Base-by-base conservation (phyloP, 2,113 vertebrate genomes). In the Lycaon pictus region DNA sequence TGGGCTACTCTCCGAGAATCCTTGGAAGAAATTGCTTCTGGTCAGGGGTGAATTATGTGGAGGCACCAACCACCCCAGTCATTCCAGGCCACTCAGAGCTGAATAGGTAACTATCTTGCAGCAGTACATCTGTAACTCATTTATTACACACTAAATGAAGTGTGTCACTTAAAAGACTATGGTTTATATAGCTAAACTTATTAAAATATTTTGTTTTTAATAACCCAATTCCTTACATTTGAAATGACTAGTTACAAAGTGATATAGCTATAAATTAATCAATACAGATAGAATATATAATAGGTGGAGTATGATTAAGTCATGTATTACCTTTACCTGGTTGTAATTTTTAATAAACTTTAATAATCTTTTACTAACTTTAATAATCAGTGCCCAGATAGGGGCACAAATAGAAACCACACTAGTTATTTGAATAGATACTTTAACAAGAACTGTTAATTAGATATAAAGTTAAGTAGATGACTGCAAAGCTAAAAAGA, bases 161-260 rank as follows among this genome's bases (percentile, higher is more conserved):
- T 91, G 0, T 93, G 5, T 82, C 48, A 65, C 56, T 69, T 89
- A 17, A 90, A 63, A 90, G 51, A 85, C 58, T 91, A n/a, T 5
- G 81, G 37, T 92, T 96, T 98, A 88, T 56, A 43, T 67, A 84
- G 51, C 83, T 81, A 92, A 91, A 16, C 63, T 93, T 93, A n/a
- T 65, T 92, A 22, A 92, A 84, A 93, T 55, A 48, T 56, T 62
- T 48, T 90, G 43, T 69, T 48, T 20, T 90, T 87, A 56, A 60
- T 62, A 88, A 91, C 51, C 29, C 29, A 85, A 32, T 22, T 53
- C 15, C 22, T 93, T 93, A 71, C 22, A 82, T 93, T 89, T 94
- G 88, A 92, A 97, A 94, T 86, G 16, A 95, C 62, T 71, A 86
- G 23, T 71, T 74, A 87, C 27, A 43, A 79, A 79, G 48, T 88